Evolutionary conservation across 2,888 invertebrate genomes (phyloP).

Genomic region (Caenorhabditis plicata): DNA sequence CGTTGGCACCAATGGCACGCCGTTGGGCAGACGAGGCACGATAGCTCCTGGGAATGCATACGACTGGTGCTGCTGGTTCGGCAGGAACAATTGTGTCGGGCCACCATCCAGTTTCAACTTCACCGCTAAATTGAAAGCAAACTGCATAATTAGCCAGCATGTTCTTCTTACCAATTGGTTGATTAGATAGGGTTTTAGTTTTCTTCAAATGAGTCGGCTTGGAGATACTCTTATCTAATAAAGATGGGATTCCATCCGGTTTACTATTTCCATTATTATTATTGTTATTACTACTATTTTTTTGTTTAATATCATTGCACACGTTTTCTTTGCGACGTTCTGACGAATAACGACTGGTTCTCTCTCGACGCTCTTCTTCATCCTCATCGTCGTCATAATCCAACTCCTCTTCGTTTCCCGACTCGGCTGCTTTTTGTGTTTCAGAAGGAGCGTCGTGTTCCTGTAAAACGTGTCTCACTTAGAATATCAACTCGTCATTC

Average conservation of each 20-base stretch:
- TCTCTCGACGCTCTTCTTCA: slow-evolving; percentile 28
- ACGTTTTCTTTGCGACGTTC: slow-evolving; percentile 17
- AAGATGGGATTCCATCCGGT: slow-evolving; percentile 13
- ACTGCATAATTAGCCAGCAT: background rate
- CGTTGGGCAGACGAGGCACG: slow-evolving; percentile 40
- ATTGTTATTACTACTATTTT: background rate
- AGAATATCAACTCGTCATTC: no score
- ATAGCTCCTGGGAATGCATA: slow-evolving; percentile 8
- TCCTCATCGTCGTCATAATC: slow-evolving; percentile 49
- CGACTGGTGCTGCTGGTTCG: slow-evolving; percentile 1
- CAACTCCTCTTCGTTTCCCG: slow-evolving; percentile 29
- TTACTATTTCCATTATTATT: background rate
- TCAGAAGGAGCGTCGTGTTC: no score
- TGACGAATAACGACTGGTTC: slow-evolving; percentile 32
- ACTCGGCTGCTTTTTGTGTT: background rate
- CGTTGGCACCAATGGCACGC: slow-evolving; percentile 32
- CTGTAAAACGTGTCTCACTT: no score
- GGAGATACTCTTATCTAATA: slow-evolving; percentile 24
- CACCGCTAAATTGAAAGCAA: background rate
- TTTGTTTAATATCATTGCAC: background rate
- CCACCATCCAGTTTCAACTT: slow-evolving; percentile 22
- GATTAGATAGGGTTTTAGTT: no score
- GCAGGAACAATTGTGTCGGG: slow-evolving; percentile 19
- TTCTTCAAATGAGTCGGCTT: slow-evolving; percentile 14
- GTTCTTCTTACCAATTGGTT: slow-evolving; percentile 26